Conservation (phyloP, 2,888 invertebrate genomes). For the Theretra japonica region DNA sequence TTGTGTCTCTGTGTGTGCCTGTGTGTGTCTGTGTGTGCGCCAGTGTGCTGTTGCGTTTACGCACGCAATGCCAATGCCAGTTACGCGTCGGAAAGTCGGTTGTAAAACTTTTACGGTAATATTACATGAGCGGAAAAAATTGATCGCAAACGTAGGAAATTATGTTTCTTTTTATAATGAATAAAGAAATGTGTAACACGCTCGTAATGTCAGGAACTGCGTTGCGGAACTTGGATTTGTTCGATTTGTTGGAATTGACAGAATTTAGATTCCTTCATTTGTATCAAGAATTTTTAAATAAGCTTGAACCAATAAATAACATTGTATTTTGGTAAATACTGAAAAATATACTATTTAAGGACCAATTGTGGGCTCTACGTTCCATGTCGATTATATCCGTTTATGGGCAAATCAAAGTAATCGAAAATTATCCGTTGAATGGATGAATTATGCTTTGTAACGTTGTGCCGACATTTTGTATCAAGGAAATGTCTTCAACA, state of each 20-base stretch:
- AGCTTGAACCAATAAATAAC: too few relatives aligned
- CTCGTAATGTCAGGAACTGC: slow-evolving; percentile 31
- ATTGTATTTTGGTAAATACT: too few relatives aligned
- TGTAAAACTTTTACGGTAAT: slow-evolving; percentile 68
- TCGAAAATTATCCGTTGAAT: too few relatives aligned
- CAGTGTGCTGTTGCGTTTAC: slow-evolving; percentile 69
- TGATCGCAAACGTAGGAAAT: slow-evolving; percentile 58
- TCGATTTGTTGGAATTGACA: slow-evolving; percentile 13
- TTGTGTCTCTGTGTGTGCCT: slow-evolving; percentile 52
- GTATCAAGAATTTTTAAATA: too few relatives aligned
- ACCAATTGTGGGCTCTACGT: too few relatives aligned
- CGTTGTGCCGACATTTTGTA: too few relatives aligned
- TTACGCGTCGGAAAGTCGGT: slow-evolving; percentile 76
- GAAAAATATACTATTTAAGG: too few relatives aligned
- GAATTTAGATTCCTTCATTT: not conserved
- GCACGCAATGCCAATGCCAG: slow-evolving; percentile 83
- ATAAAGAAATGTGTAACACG: slow-evolving; percentile 26
- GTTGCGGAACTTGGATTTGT: slow-evolving; percentile 29
- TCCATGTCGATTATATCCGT: too few relatives aligned
- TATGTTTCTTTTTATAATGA: slow-evolving; percentile 34
- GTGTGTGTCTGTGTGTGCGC: slow-evolving; percentile 53
- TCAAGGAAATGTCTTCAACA: too few relatives aligned
- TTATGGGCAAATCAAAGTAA: too few relatives aligned
- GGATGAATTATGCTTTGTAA: too few relatives aligned
- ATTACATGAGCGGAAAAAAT: slow-evolving; percentile 80